These are phyloP conservation scores for Heteromyza rotundicornis DNA, from an alignment of 2,888 invertebrate genomes.

Conservation along the genomic window DNA sequence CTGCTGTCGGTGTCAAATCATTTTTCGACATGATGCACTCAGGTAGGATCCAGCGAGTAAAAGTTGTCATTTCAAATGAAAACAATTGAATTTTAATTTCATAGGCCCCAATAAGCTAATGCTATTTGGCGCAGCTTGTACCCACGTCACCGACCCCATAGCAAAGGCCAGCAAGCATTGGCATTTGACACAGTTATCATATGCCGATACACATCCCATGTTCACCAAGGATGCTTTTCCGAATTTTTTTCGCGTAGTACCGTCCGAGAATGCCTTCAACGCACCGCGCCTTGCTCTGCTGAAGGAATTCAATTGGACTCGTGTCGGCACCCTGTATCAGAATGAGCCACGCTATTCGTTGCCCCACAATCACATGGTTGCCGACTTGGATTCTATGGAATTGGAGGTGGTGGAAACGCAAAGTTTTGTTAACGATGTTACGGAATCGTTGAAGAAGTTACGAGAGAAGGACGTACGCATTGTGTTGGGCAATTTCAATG, in stretches of 20 bases:
- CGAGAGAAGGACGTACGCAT: conserved; percentile 93
- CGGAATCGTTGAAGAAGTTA: conserved; percentile 77
- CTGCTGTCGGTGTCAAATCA: conserved; percentile 91
- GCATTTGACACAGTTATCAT: conserved; percentile 95
- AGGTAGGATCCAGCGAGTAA: no score
- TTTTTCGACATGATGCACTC: conserved; percentile 98
- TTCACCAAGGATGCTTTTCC: conserved; percentile 92
- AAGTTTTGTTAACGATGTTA: conserved; percentile 90
- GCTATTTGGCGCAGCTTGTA: conserved; percentile 96
- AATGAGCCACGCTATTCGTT: conserved; percentile 93
- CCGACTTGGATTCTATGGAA: conserved; percentile 80
- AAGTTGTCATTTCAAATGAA: no score
- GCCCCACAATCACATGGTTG: conserved; percentile 87
- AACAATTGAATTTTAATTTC: no score
- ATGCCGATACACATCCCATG: conserved; percentile 98
- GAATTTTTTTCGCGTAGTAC: conserved; percentile 96
- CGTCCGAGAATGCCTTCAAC: conserved; percentile 96
- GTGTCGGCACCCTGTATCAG: conserved; percentile 96
- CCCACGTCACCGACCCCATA: conserved; percentile 95
- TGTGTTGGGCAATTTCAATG: conserved; percentile 95
- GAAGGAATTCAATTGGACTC: conserved; percentile 94
- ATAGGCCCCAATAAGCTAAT: conserved; percentile 91
- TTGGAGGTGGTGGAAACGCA: conserved; percentile 88
- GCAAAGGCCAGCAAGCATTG: conserved; percentile 97
- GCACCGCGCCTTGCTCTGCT: conserved; percentile 87